Evolutionary conservation across 2,888 invertebrate genomes (phyloP).

Genomic region (Lucinisca nassula): DNA sequence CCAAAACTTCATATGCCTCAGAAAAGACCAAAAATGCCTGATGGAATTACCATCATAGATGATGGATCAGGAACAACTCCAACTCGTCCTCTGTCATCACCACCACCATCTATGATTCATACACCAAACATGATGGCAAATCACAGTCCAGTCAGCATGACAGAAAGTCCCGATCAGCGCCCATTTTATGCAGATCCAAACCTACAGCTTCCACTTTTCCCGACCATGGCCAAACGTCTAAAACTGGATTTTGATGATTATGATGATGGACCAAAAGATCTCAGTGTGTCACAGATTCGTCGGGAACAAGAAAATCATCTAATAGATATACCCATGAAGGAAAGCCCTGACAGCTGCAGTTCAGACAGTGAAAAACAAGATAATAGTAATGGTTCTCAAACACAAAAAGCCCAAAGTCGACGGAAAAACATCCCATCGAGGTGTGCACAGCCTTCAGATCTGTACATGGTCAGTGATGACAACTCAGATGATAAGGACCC

Average conservation of each 20-base stretch:
- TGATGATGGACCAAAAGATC: slow-evolving; percentile 76
- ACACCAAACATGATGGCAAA: slow-evolving; percentile 65
- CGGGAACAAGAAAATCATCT: slow-evolving; percentile 12
- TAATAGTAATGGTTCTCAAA: slow-evolving; percentile 37
- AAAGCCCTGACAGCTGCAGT: slow-evolving; percentile 50
- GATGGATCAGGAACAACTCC: slow-evolving; percentile 69
- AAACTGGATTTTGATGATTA: slow-evolving; percentile 75
- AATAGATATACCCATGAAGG: slow-evolving; percentile 61
- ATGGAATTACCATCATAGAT: slow-evolving; percentile 87
- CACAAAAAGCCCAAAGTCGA: slow-evolving; percentile 76
- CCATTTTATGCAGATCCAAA: slow-evolving; percentile 81
- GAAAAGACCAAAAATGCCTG: slow-evolving; percentile 93
- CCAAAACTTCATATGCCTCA: slow-evolving; percentile 99
- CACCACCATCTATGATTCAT: slow-evolving; percentile 75
- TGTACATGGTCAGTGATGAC: slow-evolving; percentile 78
- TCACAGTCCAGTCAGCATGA: slow-evolving; percentile 67
- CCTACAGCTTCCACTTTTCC: slow-evolving; percentile 79
- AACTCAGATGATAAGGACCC: slow-evolving; percentile 75
- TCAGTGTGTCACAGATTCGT: slow-evolving; percentile 64
- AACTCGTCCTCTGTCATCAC: slow-evolving; percentile 66
- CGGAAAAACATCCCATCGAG: slow-evolving; percentile 85
- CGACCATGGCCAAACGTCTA: slow-evolving; percentile 81
- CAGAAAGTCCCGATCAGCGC: slow-evolving; percentile 77
- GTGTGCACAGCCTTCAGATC: slow-evolving; percentile 81
- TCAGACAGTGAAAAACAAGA: slow-evolving; percentile 57